Evolutionary conservation across 1,140 invertebrate genomes (phyloP).

Genomic region (Plodia interpunctella): DNA sequence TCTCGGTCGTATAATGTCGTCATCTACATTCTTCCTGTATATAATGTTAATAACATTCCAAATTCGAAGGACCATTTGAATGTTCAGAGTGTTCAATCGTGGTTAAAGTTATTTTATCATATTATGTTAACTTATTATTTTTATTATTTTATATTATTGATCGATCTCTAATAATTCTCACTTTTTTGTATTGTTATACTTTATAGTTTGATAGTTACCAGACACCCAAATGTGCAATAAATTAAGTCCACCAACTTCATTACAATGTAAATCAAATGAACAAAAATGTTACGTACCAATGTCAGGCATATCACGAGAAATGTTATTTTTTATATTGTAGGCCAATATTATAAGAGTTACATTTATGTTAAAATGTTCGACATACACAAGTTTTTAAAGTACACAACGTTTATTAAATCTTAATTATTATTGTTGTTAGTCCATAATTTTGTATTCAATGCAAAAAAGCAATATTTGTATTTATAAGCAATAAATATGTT

Average conservation of each 20-base stretch:
- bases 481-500: slow-evolving; percentile 22
- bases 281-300: no score
- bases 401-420: not conserved
- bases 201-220: slow-evolving; percentile 2
- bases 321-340: no score
- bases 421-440: slow-evolving; percentile 3
- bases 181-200: not conserved
- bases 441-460: not conserved
- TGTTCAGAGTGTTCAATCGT: not conserved
- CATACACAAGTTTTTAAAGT: not conserved
- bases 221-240: not conserved
- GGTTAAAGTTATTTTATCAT: not conserved
- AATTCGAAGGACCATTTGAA: not conserved
- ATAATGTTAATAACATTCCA: not conserved
- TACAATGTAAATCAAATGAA: not conserved
- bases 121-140: not conserved
- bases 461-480: slow-evolving; percentile 14
- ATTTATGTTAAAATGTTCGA: no score
- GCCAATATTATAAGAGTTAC: no score
- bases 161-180: not conserved
- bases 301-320: no score
- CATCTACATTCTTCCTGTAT: not conserved
- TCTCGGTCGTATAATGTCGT: not conserved
- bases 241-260: not conserved
- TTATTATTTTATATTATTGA: not conserved